These are phyloP conservation scores for Perdita meconis DNA, from an alignment of 2,888 invertebrate genomes.

Conservation along the genomic window DNA sequence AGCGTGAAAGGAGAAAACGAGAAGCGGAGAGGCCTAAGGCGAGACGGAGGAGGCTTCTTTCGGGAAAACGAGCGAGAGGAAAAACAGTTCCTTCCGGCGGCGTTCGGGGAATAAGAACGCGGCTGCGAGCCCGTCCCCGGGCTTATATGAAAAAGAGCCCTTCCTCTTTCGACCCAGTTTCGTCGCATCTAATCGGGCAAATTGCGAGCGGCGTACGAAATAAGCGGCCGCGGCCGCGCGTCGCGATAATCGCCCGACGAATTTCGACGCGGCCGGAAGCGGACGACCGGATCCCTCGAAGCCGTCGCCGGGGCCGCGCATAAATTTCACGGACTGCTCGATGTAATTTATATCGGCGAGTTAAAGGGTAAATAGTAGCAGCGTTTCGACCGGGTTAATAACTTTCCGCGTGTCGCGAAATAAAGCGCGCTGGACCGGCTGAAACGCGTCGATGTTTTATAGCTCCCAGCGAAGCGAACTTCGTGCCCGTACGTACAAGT, in stretches of 20 bases:
- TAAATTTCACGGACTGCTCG: slow-evolving; percentile 22
- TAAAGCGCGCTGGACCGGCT: slow-evolving; percentile 7
- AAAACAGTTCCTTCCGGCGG: slow-evolving; percentile 39
- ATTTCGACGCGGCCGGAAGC: not conserved
- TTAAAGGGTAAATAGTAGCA: slow-evolving; percentile 19
- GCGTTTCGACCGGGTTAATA: slow-evolving; percentile 15
- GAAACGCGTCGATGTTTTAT: slow-evolving; percentile 22
- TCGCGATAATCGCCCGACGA: slow-evolving; percentile 36
- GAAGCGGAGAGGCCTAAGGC: not conserved
- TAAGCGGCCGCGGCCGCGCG: slow-evolving; percentile 34
- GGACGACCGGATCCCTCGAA: not conserved
- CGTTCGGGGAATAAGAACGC: slow-evolving; percentile 9
- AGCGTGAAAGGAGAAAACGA: not conserved
- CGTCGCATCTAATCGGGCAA: slow-evolving; percentile 55
- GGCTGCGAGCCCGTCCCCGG: not conserved
- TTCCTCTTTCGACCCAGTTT: slow-evolving; percentile 47
- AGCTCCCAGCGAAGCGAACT: not conserved
- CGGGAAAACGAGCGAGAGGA: not conserved
- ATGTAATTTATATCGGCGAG: slow-evolving; percentile 26
- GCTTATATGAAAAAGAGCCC: slow-evolving; percentile 57
- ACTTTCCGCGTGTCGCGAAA: slow-evolving; percentile 14
- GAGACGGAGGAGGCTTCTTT: not conserved
- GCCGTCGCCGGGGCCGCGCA: slow-evolving; percentile 8
- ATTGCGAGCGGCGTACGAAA: slow-evolving; percentile 57
- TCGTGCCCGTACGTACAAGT: not conserved